These are phyloP conservation scores for Sympetrum striolatum DNA, from an alignment of 2,888 invertebrate species.

Conservation along the genomic window DNA sequence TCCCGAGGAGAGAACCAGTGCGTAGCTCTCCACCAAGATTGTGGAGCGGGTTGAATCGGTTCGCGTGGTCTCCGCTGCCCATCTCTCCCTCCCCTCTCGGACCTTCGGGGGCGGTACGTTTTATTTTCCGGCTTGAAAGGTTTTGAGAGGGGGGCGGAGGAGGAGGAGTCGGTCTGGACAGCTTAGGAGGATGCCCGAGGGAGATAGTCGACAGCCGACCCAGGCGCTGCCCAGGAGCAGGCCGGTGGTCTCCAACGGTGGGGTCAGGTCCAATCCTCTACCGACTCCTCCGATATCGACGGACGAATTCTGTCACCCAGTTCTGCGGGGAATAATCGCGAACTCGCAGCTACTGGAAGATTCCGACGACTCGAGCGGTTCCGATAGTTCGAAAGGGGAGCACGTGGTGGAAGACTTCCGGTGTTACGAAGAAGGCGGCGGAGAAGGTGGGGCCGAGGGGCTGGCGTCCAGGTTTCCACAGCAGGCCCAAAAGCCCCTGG, in stretches of 20 bases:
- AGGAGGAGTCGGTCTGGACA: background rate
- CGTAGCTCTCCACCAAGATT: background rate
- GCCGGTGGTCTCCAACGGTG: background rate
- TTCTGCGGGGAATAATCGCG: background rate
- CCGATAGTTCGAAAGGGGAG: background rate
- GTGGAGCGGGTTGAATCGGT: background rate
- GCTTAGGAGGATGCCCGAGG: conserved; percentile 20
- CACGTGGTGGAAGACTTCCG: background rate
- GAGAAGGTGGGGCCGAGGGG: conserved; percentile 17
- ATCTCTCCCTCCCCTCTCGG: background rate
- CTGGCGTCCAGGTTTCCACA: background rate
- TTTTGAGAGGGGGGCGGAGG: conserved; percentile 16
- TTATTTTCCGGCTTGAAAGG: background rate
- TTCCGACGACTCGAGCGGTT: background rate
- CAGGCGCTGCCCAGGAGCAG: conserved; percentile 2
- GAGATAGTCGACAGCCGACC: background rate
- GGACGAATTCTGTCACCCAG: background rate
- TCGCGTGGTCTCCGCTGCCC: background rate
- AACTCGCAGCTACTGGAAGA: background rate
- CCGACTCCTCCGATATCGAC: background rate
- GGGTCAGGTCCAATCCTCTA: background rate
- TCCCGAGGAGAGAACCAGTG: background rate
- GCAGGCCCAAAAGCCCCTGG: background rate
- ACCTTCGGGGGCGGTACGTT: background rate
- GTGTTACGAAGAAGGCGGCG: conserved; percentile 7